Percentiles rank a stretch among this genome's conserved stretches.
Evolutionary conservation across 53 echinoderm and acorn worm species (phyloP).

Genomic region (Actinopyga echinites): DNA sequence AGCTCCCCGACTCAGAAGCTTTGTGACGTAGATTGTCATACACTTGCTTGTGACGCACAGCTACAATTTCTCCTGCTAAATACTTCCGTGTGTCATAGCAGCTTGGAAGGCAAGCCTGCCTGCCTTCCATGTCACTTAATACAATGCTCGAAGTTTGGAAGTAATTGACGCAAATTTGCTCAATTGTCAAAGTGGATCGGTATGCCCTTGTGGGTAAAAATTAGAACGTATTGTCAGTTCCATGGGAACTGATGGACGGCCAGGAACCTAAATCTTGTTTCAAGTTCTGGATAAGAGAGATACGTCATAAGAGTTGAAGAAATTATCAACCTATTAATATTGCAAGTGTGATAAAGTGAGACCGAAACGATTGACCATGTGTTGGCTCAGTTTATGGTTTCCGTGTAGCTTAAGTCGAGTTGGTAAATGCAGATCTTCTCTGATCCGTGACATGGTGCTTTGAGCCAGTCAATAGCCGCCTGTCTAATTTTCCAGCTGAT

Average conservation of each 20-base stretch:
- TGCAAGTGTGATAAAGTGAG: neutral
- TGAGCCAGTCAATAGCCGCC: neutral
- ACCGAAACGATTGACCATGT: neutral
- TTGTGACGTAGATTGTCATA: no score
- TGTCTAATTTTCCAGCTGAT: slow-evolving; percentile 2
- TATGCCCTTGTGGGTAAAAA: slow-evolving; percentile 15
- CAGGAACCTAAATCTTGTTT: slow-evolving; percentile 6
- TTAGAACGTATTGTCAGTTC: slow-evolving; percentile 4
- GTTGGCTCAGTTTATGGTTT: no score
- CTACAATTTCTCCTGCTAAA: no score
- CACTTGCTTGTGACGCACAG: no score
- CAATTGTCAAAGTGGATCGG: no score
- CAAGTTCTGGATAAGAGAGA: neutral
- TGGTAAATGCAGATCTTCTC: neutral
- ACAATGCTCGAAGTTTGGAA: no score
- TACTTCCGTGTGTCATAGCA: no score
- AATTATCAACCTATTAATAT: slow-evolving; percentile 15
- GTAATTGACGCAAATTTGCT: no score
- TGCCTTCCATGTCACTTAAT: no score
- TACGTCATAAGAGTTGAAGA: neutral
- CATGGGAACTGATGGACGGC: neutral
- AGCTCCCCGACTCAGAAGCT: no score
- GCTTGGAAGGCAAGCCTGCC: no score
- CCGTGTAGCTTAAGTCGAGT: no score
- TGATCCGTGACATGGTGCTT: slow-evolving; percentile 4